Base-by-base conservation (phyloP, 2,113 vertebrate genomes). In the Albula goreensis region DNA sequence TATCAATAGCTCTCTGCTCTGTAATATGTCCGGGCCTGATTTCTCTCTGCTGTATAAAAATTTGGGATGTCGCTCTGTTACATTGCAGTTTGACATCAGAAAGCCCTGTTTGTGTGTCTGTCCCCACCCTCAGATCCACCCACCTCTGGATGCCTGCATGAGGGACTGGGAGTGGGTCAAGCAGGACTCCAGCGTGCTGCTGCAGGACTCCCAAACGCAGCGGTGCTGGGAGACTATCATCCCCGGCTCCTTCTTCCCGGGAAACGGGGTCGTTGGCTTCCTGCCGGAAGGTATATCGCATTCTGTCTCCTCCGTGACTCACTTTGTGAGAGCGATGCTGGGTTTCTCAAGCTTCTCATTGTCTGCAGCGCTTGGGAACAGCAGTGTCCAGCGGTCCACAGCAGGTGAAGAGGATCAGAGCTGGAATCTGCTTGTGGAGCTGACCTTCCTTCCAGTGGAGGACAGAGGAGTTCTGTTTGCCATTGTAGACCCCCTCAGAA, bases 101-200 rank as follows among this genome's bases (percentile, higher is more conserved):
- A 25, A n/a, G 74, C 74, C 9, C 7, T 81, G 15, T 81, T 79
- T 25, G 80, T 52, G 49, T 51, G 22, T 53, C 8, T 51, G 49
- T 50, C 13, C 22, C 13, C 60, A 13, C 50, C 1, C 49, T 50
- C 25, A 90, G 89, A 9, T 90, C 25, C 60, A 82, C 4, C 74
- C 86, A 49, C 50, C 83, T 4, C 63, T 90, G 5, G 90, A 90
- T 81, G 90, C 80, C 19, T 90, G 90, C 79, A 78, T 90, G 82
- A 80, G 81, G 5, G 87, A 88, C 83, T 90, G 90, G 90, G 85
- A 87, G 80, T 90, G 90, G 89, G 85, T 90, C 11, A 86, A 88
- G 50, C 86, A 87, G 78, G 86, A 88, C 49, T 83, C 89, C 41
- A 60, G 78, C 49, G 60, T 49, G 41, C 83, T 81, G 53, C 84